Evolutionary conservation across 2,888 invertebrate species (phyloP), one percentile per base, ranked within the genome.

Genomic region (Tribolium freemani): DNA sequence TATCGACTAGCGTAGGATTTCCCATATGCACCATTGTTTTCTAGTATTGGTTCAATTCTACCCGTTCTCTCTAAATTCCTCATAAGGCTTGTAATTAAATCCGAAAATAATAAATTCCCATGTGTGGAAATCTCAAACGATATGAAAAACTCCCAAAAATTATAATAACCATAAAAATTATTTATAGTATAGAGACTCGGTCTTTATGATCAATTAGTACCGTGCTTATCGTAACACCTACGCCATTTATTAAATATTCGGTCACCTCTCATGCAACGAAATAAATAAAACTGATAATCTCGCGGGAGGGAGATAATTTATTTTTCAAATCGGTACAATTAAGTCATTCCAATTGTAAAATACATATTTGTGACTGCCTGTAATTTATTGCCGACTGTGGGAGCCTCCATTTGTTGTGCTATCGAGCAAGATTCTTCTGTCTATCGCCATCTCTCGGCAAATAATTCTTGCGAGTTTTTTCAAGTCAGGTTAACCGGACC

Each of bases 1-100:
- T 64, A 71, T 71, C 13, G 54, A 50, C 50, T 9, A 44, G 51
- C 64, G 58, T 71, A 46, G 69, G 69, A 58, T 60, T 67, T 67
- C 20, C 51, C 51, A 13, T 57, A 53, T 44, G 16, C 57, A 38
- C 68, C 31, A 71, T 72, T 67, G 71, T 72, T 68, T 56, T 48
- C 48, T 11, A 20, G 60, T 51, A 68, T 72, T 66, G 53, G 54
- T 9, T 38, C 38, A n/a, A 9, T 38, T 38, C 5, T 51, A 63
- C 63, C 10, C 4, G 26, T 58, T 58, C 45, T 20, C 20, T 46
- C 46, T 45, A 60, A 26, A 44, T 60, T 60, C 9, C 21, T 54
- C 54, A 26, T 20, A 51, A 20, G 3, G 51, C 9, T 51, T 9
- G 51, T 13, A 48, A 11, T 53, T 53, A 11, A 8, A 48, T 48